A percentile compares a stretch with the other conserved stretches of the same genome.
Evolutionary conservation across 2,888 invertebrate genomes (phyloP).

Genomic region (Prostheceraeus crozeri): DNA sequence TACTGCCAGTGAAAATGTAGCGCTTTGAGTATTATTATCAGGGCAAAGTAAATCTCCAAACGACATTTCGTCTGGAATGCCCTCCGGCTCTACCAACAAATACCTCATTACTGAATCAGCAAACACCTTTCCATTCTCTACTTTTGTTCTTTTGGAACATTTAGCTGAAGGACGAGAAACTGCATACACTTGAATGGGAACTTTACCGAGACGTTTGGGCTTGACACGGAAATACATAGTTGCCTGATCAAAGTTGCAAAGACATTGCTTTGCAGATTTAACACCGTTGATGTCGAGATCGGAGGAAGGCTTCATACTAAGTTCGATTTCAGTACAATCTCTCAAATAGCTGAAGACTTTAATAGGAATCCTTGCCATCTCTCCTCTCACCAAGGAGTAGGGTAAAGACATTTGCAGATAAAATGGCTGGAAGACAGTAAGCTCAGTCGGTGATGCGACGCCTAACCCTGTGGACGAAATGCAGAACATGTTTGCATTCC

Average conservation of each 20-base stretch:
- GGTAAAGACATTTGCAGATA: slow-evolving; percentile 14
- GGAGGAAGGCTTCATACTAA: background rate
- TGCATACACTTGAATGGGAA: slow-evolving; percentile 18
- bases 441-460: background rate
- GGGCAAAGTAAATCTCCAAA: slow-evolving; percentile 25
- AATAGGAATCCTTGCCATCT: slow-evolving; percentile 19
- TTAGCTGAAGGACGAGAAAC: slow-evolving; percentile 9
- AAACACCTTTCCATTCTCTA: background rate
- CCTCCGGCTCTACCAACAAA: slow-evolving; percentile 32
- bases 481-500: slow-evolving; percentile 20
- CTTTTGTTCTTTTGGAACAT: slow-evolving; percentile 17
- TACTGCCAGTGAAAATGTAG: too few species aligned
- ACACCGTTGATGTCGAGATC: background rate
- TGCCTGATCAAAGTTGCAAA: slow-evolving; percentile 24
- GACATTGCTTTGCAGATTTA: slow-evolving; percentile 3
- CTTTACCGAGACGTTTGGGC: slow-evolving; percentile 24
- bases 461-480: slow-evolving; percentile 1
- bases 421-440: slow-evolving; percentile 27
- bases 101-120: slow-evolving; percentile 25
- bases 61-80: slow-evolving; percentile 27
- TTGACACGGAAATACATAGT: slow-evolving; percentile 32
- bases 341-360: slow-evolving; percentile 10
- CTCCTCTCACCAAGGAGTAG: background rate
- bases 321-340: background rate
- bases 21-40: slow-evolving; percentile 15